Conservation (phyloP, 2,113 vertebrate species). For the Charadrius vociferus region DNA sequence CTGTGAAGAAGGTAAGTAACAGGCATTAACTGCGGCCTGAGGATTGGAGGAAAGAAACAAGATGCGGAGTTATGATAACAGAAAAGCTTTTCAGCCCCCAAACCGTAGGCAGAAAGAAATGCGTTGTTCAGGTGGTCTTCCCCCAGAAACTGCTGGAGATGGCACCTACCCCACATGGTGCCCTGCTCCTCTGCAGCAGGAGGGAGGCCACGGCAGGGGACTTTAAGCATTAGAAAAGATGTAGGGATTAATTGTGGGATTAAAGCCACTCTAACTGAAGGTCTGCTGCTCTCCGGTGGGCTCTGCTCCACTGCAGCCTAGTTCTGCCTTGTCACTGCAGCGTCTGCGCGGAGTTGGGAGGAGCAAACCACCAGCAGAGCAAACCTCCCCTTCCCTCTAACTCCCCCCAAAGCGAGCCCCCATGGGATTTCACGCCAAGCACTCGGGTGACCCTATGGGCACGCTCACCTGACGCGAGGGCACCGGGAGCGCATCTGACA, state of each 20-base stretch:
- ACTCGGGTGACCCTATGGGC: background rate
- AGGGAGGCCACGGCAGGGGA: background rate
- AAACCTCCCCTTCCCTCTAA: background rate
- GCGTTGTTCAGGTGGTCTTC: background rate
- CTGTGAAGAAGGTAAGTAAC: background rate
- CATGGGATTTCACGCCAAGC: background rate
- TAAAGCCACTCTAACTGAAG: background rate
- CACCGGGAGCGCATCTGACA: background rate
- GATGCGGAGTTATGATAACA: background rate
- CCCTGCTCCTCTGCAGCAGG: background rate
- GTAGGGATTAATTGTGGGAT: background rate
- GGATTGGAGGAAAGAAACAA: background rate
- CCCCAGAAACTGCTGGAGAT: background rate
- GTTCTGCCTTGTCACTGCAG: background rate
- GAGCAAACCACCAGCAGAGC: background rate
- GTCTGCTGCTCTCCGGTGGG: background rate
- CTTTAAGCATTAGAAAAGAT: background rate
- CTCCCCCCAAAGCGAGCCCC: rapidly evolving
- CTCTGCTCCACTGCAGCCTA: rapidly evolving
- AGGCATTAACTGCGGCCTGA: background rate
- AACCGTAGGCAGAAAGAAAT: background rate
- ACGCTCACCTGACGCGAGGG: background rate
- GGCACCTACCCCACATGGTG: rapidly evolving
- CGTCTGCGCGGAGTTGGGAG: rapidly evolving
- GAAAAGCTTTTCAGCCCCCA: background rate